Conservation (phyloP, 1,140 invertebrate genomes). For the Limonius californicus region DNA sequence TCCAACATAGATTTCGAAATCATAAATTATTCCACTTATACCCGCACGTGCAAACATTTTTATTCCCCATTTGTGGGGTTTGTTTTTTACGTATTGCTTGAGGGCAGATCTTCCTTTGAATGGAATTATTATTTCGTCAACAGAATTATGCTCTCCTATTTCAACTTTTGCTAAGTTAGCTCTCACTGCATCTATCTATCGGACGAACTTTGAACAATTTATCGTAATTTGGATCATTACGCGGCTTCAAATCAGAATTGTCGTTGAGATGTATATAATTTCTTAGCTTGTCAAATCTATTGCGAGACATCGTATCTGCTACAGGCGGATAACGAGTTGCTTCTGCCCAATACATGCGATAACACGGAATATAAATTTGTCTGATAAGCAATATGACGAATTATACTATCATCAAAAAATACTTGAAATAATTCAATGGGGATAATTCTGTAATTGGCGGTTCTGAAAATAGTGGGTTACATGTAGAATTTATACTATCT, state of each 20-base stretch:
- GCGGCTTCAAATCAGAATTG: slow-evolving; percentile 21
- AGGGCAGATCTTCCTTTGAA: slow-evolving; percentile 40
- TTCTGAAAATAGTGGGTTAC: too few species aligned
- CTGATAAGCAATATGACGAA: neutral
- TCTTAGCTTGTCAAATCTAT: slow-evolving; percentile 29
- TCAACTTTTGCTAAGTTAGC: slow-evolving; percentile 26
- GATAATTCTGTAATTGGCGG: too few species aligned
- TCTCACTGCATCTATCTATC: slow-evolving; percentile 31
- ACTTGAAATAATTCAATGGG: neutral
- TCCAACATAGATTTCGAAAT: slow-evolving; percentile 39
- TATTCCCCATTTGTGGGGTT: too few species aligned
- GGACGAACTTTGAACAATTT: slow-evolving; percentile 38
- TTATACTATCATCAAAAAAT: neutral
- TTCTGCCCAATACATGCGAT: slow-evolving; percentile 37
- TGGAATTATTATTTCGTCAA: too few species aligned
- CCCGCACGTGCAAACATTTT: slow-evolving; percentile 38
- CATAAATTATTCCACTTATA: slow-evolving; percentile 21
- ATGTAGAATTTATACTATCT: too few species aligned
- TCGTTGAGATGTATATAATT: slow-evolving; percentile 28
- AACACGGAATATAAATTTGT: slow-evolving; percentile 11
- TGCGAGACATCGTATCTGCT: slow-evolving; percentile 30
- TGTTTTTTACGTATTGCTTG: too few species aligned
- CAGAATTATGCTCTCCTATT: slow-evolving; percentile 34
- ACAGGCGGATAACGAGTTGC: slow-evolving; percentile 24
- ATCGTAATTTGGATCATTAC: slow-evolving; percentile 29